These are phyloP conservation scores for Conistra vaccinii DNA, from an alignment of 2,888 invertebrate species.

Conservation along the genomic window DNA sequence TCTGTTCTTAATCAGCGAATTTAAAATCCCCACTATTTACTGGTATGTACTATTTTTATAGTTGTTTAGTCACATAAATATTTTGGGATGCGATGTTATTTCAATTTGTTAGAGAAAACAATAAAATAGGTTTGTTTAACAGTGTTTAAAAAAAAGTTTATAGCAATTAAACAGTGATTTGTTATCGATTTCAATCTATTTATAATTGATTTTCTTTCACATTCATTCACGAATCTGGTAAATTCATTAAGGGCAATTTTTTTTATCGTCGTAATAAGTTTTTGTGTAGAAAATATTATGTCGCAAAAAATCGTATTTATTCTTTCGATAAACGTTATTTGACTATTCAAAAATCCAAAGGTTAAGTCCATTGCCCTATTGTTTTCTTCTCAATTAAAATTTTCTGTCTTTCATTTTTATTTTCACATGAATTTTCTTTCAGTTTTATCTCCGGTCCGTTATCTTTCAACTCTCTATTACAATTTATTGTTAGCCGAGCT, in stretches of 20 bases:
- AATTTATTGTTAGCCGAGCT: constrained; percentile 2
- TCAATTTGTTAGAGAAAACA: constrained; percentile 8
- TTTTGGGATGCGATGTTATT: constrained; percentile 18
- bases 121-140: neutral
- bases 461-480: neutral
- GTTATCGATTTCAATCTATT: neutral
- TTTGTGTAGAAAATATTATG: no score
- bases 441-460: neutral
- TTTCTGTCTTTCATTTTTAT: no score
- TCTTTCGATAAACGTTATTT: no score
- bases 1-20: constrained; percentile 39
- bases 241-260: no score
- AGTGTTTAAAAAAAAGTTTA: neutral
- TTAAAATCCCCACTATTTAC: constrained; percentile 28
- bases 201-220: no score
- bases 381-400: neutral
- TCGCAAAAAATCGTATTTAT: no score
- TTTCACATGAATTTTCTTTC: neutral
- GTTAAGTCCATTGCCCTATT: neutral
- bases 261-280: no score
- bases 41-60: constrained; percentile 29
- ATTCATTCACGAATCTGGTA: no score
- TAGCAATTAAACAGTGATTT: neutral
- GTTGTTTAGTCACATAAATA: constrained; percentile 23
- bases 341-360: no score